Conservation (phyloP, 2,113 vertebrate species). For the Scomber scombrus region DNA sequence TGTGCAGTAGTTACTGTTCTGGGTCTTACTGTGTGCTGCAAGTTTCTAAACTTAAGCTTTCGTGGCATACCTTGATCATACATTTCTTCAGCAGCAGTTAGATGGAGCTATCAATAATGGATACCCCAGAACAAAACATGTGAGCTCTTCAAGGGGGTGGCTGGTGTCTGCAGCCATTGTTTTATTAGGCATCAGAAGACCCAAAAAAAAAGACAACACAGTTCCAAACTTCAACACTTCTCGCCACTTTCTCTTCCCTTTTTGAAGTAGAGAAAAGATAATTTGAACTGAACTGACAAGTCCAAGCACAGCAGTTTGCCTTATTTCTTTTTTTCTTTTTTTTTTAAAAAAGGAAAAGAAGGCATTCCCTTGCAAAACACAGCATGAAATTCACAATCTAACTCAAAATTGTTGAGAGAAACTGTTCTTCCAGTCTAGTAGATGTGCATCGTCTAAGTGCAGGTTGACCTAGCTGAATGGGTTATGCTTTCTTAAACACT, state of each 20-base stretch:
- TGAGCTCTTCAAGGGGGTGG: slow-evolving; percentile 38
- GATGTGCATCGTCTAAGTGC: neutral
- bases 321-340: slow-evolving; percentile 10
- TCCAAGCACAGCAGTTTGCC: slow-evolving; percentile 47
- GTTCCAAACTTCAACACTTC: slow-evolving; percentile 34
- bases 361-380: slow-evolving; percentile 14
- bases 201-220: slow-evolving; percentile 3
- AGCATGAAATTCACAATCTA: neutral
- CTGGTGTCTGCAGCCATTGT: slow-evolving; percentile 37
- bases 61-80: slow-evolving; percentile 59
- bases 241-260: slow-evolving; percentile 18
- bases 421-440: neutral
- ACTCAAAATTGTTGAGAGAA: neutral
- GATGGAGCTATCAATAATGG: slow-evolving; percentile 64
- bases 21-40: slow-evolving; percentile 22
- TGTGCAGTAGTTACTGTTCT: neutral
- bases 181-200: slow-evolving; percentile 47
- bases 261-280: slow-evolving; percentile 33
- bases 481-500: neutral
- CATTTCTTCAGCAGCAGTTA: slow-evolving; percentile 31
- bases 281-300: slow-evolving; percentile 44
- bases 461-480: no score
- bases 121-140: slow-evolving; percentile 49
- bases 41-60: slow-evolving; percentile 52
- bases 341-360: neutral